Evolutionary conservation across 2,888 invertebrate genomes (phyloP).

Genomic region (Ichneumoninae sp.): DNA sequence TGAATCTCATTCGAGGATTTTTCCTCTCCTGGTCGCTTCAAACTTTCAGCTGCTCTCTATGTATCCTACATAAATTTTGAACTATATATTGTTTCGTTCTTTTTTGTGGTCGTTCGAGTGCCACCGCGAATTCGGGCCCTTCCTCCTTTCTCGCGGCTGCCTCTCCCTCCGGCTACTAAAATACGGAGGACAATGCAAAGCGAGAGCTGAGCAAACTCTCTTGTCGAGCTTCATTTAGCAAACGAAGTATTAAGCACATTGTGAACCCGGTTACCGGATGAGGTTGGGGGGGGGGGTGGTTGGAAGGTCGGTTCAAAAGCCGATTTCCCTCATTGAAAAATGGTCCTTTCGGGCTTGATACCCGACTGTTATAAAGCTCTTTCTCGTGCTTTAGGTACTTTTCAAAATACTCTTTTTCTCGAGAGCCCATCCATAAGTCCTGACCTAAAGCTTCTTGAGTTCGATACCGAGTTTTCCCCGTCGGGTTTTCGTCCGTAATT

Average conservation of each 20-base stretch:
- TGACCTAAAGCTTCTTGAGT: constrained; percentile 24
- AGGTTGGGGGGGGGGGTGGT: not conserved
- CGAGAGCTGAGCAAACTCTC: constrained; percentile 55
- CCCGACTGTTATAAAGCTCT: not conserved
- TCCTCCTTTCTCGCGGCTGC: not conserved
- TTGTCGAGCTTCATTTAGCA: constrained; percentile 48
- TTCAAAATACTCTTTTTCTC: not conserved
- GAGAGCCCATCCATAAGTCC: not conserved
- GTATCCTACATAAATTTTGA: not conserved
- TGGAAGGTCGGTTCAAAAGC: constrained; percentile 20
- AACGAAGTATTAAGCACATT: constrained; percentile 48
- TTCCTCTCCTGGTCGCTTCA: not conserved
- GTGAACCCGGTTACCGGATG: not conserved
- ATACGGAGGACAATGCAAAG: constrained; percentile 29
- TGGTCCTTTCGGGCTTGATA: not conserved
- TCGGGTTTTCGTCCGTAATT: constrained; percentile 17
- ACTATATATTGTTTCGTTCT: not conserved
- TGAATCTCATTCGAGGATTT: constrained; percentile 5
- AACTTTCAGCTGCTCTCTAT: not conserved
- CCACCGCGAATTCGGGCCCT: not conserved
- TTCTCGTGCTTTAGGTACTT: not conserved
- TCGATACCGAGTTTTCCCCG: constrained; percentile 5
- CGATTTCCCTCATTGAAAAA: constrained; percentile 27
- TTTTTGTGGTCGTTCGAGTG: not conserved
- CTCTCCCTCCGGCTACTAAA: not conserved